phyloP scores from a whole-genome alignment of 2,888 invertebrate genomes.

The Trichopoda pennipes region DNA sequence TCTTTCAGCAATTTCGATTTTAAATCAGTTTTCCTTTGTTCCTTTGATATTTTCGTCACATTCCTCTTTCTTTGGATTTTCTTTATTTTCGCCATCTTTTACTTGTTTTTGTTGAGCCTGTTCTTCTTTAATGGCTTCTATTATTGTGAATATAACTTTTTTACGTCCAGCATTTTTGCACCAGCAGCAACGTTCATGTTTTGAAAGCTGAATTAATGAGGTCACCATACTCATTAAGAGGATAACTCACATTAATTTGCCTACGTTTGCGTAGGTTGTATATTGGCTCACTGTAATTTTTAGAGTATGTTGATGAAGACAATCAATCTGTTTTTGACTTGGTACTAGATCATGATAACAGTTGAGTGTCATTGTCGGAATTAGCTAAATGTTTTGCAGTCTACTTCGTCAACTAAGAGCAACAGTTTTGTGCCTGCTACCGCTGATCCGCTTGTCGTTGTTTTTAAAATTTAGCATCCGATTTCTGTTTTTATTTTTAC shows the following conservation, averaged over 20 bases:
- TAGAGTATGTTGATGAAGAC: slow-evolving; percentile 73
- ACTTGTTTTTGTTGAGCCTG: slow-evolving; percentile 77
- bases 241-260: slow-evolving; percentile 90
- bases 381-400: slow-evolving; percentile 69
- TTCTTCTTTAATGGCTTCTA: slow-evolving; percentile 89
- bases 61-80: slow-evolving; percentile 64
- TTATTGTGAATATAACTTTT: slow-evolving; percentile 94
- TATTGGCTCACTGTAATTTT: slow-evolving; percentile 86
- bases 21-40: slow-evolving; percentile 72
- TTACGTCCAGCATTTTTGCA: slow-evolving; percentile 92
- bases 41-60: slow-evolving; percentile 56
- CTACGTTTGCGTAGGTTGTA: slow-evolving; percentile 91
- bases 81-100: slow-evolving; percentile 69
- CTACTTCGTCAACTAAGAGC: slow-evolving; percentile 74
- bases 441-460: slow-evolving; percentile 71
- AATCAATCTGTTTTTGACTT: slow-evolving; percentile 69
- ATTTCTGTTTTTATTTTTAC: slow-evolving; percentile 73
- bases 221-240: slow-evolving; percentile 96
- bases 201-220: slow-evolving; percentile 95
- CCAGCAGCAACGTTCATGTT: slow-evolving; percentile 87
- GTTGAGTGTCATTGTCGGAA: slow-evolving; percentile 72
- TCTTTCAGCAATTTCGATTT: slow-evolving; percentile 19
- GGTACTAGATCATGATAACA: slow-evolving; percentile 71
- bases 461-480: slow-evolving; percentile 71
- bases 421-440: slow-evolving; percentile 73